Evolutionary conservation across 2,888 invertebrate genomes (phyloP).

Genomic region (Unio delphinus): DNA sequence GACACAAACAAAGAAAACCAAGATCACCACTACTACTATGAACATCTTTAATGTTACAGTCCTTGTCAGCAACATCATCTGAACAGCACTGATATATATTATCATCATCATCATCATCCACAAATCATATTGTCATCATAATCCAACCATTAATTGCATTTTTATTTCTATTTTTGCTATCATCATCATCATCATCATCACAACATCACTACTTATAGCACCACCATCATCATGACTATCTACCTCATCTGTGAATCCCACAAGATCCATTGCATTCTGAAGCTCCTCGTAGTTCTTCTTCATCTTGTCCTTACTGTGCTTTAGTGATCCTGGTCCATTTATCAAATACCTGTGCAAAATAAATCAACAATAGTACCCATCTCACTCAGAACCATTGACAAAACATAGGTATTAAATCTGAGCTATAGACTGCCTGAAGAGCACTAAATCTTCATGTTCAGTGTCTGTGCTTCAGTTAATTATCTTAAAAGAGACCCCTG

Average conservation of each 20-base stretch:
- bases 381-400: no score
- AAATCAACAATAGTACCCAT: no score
- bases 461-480: no score
- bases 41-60: no score
- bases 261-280: slow-evolving; percentile 65
- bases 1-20: no score
- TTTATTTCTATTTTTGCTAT: neutral
- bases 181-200: slow-evolving; percentile 1
- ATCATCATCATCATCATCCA: slow-evolving; percentile 1
- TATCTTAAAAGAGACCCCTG: no score
- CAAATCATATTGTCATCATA: neutral
- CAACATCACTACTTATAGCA: slow-evolving; percentile 6
- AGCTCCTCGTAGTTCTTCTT: slow-evolving; percentile 58
- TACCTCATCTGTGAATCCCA: slow-evolving; percentile 69
- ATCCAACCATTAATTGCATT: neutral
- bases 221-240: slow-evolving; percentile 3
- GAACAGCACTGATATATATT: no score
- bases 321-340: slow-evolving; percentile 41
- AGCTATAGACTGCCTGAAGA: no score
- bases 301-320: slow-evolving; percentile 29
- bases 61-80: no score
- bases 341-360: slow-evolving; percentile 49
- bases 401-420: no score
- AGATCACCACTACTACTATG: no score
- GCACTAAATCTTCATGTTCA: no score